Evolutionary conservation across 2,888 invertebrate genomes (phyloP).

Genomic region (Dioctria rufipes): DNA sequence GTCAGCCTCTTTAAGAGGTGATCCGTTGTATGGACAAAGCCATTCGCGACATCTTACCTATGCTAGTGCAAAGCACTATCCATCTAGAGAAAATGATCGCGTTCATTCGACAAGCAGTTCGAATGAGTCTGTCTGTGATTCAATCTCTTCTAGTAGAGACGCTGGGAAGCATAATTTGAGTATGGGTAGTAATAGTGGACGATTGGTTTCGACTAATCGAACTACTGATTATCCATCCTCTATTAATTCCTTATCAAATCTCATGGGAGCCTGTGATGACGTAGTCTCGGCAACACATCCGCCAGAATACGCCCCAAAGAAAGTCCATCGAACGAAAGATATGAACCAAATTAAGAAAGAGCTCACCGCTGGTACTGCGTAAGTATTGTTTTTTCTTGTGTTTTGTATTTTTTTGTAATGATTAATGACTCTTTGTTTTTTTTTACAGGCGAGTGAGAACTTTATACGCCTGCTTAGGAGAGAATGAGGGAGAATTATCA

Average conservation of each 20-base stretch:
- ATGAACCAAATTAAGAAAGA: conserved; percentile 70
- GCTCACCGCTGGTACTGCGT: conserved; percentile 69
- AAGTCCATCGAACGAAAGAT: conserved; percentile 75
- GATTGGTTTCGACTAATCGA: conserved; percentile 52
- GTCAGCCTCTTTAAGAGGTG: conserved; percentile 66
- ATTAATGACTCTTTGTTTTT: conserved; percentile 17
- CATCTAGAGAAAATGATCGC: conserved; percentile 65
- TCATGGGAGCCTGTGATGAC: conserved; percentile 55
- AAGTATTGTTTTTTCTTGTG: conserved; percentile 61
- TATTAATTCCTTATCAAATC: conserved; percentile 50
- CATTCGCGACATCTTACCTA: conserved; percentile 66
- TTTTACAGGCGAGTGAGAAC: conserved; percentile 87
- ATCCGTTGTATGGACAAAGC: conserved; percentile 61
- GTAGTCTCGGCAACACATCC: conserved; percentile 60
- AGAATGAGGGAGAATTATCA: conserved; percentile 96
- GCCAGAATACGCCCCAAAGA: conserved; percentile 72
- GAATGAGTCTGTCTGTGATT: conserved; percentile 86
- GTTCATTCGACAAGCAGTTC: conserved; percentile 82
- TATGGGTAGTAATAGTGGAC: conserved; percentile 54
- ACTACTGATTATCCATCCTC: conserved; percentile 46
- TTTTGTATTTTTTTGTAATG: neutral
- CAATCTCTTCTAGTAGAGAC: conserved; percentile 76
- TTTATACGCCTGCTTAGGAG: conserved; percentile 95
- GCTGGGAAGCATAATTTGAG: conserved; percentile 38
- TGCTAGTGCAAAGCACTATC: conserved; percentile 65